Percentiles rank a stretch among this genome's conserved stretches.
Conservation (phyloP, 2,888 invertebrate species). For the Eremobia ochroleuca region DNA sequence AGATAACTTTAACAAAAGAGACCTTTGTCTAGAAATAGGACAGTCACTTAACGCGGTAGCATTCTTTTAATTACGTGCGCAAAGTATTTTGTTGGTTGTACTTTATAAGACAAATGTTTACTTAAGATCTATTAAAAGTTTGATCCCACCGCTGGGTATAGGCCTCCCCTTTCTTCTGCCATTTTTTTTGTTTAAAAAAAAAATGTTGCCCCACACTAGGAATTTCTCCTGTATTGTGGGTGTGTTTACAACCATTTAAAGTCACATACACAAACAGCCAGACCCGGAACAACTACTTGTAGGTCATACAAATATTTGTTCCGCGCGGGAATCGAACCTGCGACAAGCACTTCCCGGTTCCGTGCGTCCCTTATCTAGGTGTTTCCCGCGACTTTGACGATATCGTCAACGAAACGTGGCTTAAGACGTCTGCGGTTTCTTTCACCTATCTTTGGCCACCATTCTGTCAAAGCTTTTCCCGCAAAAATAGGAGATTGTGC, state of each 20-base stretch:
- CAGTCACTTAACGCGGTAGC: conserved; percentile 47
- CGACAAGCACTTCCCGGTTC: no score
- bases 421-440: background rate
- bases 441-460: background rate
- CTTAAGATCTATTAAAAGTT: background rate
- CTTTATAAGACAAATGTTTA: conserved; percentile 14
- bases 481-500: background rate
- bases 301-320: no score
- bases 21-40: conserved; percentile 62
- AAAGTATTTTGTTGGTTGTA: background rate
- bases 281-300: no score
- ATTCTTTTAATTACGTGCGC: conserved; percentile 25
- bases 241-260: no score
- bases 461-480: background rate
- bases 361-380: background rate
- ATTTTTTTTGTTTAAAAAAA: no score
- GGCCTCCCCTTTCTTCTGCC: background rate
- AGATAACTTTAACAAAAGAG: conserved; percentile 61
- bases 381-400: background rate
- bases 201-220: no score
- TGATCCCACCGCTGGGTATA: background rate
- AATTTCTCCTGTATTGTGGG: no score
- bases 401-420: no score
- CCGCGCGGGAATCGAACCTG: no score
- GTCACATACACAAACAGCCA: no score